Base-by-base conservation (phyloP, 2,888 invertebrate species). In the Drosophila dives region DNA sequence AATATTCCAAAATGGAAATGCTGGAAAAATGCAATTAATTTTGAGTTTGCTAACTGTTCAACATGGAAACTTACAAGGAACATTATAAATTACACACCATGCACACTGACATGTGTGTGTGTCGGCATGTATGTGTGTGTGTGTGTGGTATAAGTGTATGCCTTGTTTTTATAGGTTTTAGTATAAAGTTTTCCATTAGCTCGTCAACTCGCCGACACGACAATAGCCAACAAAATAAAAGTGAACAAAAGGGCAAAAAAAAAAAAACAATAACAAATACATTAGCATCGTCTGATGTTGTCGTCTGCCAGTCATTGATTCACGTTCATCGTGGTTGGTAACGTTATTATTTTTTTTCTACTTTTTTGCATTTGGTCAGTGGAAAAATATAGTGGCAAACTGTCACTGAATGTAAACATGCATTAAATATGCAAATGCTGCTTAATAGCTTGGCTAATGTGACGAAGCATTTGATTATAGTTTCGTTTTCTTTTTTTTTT, bases 161-260 rank as follows among this genome's bases (percentile, higher is more conserved):
- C 63, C 59, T 50, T 58, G 66, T 71, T 40, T 73, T 68, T 65
- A 75, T 72, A 68, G 62, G 67, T 77, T 79, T 68, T 71, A 77
- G 75, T 81, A 74, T 64, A 83, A 90, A 87, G 75, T 88, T 87
- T 87, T 87, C 87, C 87, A 87, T 87, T 90, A 87, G 86, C 86
- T 90, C 84, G 90, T 90, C 90, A 88, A 76, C 77, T 82, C 50
- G 78, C 76, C 54, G 51, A 64, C 75, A 73, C 83, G 81, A 88
- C 86, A 83, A 88, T 77, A 78, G 78, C 74, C 64, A 58, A 58
- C 79, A 67, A 38, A 70, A 70, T 36, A 62, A 48, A 55, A 26
- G 29, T 23, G 33, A 63, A 34, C 53, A 51, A 54, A 67, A 62
- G 50, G 51, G 45, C 34, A 10, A 62, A 56, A 48, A 51, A 23